Base-by-base conservation (phyloP, 2,888 invertebrate genomes). In the Cataglyphis altisquamis region DNA sequence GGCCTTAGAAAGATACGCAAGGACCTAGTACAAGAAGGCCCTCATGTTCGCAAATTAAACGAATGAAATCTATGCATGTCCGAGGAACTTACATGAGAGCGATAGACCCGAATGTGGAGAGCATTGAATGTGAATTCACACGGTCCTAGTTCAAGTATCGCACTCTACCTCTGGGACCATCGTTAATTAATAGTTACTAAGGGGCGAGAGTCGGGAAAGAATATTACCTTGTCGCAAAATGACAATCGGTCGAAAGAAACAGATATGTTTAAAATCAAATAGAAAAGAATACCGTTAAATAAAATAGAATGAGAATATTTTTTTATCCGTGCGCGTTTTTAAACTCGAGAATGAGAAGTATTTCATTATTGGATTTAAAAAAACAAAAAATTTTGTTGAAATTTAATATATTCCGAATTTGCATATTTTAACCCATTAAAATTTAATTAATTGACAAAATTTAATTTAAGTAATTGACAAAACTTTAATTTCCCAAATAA, bases 161-260 rank as follows among this genome's bases (percentile, higher is more conserved):
- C 60, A 60, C 18, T 60, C 18, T 60, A 70, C 78, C 78, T 73
- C 36, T 18, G 4, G 45, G 18, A 72, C 60, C 32, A 25, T 36
- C 48, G 66, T 73, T 85, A 85, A 86, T 86, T 86, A 85, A 78
- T 86, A 86, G 77, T 60, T 68, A 45, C 64, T 41, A 66, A 75
- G 29, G 70, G 60, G 52, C 45, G 41, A 62, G 57, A 45, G 55
- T 8, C 48, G 52, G 36, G 21, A 70, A n/a, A n/a, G 60, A 45
- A 73, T 60, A 83, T 85, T 83, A 83, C 8, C 45, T 48, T 66
- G 78, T 85, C 72, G 39, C 48, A n/a, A 41, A 21, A 60, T 55
- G 80, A 70, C 86, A 73, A 82, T 85, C 62, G 70, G 25, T 32
- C 55, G 45, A 12, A 10, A 52, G 39, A 12, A 25, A 62, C 12